Conservation (phyloP, 2,113 vertebrate genomes). For the Prietella phreatophila region DNA sequence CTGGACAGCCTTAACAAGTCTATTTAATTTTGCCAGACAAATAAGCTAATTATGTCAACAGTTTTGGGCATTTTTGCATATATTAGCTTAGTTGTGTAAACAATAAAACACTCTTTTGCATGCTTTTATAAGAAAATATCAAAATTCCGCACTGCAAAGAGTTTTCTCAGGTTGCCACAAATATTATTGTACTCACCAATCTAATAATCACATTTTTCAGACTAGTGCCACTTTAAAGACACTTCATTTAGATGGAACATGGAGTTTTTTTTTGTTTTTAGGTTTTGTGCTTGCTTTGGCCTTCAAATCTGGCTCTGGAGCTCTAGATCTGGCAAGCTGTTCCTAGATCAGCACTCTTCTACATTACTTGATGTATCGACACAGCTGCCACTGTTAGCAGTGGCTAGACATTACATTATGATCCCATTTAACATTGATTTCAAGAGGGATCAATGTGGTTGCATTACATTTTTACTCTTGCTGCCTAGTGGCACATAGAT, state of each 20-base stretch:
- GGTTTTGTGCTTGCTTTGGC: not conserved
- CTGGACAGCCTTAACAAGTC: not conserved
- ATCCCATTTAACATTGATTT: slow-evolving; percentile 43
- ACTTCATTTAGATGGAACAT: not conserved
- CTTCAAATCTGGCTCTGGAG: not conserved
- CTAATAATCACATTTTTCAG: not conserved
- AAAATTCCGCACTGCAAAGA: not conserved
- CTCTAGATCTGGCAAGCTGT: not conserved
- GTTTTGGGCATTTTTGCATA: not conserved
- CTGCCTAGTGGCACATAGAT: slow-evolving; percentile 14
- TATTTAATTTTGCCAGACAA: not conserved
- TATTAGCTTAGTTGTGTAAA: not conserved
- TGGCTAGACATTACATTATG: slow-evolving; percentile 39
- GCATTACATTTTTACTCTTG: slow-evolving; percentile 29
- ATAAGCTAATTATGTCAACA: not conserved
- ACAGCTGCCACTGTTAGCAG: slow-evolving; percentile 7
- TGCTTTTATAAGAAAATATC: not conserved
- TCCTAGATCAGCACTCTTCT: slow-evolving; percentile 6
- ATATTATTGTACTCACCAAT: not conserved
- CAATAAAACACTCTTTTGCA: not conserved
- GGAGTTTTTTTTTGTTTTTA: not conserved
- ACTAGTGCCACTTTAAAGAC: not conserved
- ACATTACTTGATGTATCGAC: not conserved
- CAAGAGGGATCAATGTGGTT: slow-evolving; percentile 32
- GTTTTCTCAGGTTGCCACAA: not conserved